These are phyloP conservation scores for Rattus rattus DNA, from an alignment of 2,113 vertebrate genomes.

Conservation along the genomic window DNA sequence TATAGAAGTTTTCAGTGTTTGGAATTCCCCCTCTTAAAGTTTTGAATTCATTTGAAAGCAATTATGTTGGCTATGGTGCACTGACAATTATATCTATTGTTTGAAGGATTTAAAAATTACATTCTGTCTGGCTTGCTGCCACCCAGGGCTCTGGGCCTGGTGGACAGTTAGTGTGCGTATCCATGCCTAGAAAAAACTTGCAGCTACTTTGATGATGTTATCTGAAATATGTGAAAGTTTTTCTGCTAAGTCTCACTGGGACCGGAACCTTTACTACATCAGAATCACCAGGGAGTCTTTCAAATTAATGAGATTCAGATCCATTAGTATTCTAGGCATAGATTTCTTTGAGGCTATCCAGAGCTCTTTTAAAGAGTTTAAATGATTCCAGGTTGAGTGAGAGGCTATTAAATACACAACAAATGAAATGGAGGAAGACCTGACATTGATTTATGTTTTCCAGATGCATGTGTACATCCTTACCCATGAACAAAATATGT, in stretches of 20 bases:
- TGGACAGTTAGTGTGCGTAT: neutral
- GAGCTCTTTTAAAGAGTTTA: neutral
- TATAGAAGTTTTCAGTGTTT: constrained; percentile 12
- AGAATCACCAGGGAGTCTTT: neutral
- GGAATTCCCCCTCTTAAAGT: neutral
- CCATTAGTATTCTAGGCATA: neutral
- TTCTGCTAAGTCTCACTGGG: neutral
- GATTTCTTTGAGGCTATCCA: neutral
- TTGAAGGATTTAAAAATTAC: constrained; percentile 61
- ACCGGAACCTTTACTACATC: neutral
- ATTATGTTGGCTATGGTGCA: neutral
- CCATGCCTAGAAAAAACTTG: neutral
- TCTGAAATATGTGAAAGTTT: neutral
- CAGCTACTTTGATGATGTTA: neutral
- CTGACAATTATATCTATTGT: neutral
- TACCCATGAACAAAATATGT: neutral
- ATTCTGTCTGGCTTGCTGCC: constrained; percentile 37
- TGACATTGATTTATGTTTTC: neutral
- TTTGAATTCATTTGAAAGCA: constrained; percentile 60
- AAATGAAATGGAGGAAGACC: neutral
- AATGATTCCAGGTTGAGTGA: neutral
- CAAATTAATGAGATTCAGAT: neutral
- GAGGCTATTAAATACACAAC: neutral
- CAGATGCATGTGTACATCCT: neutral
- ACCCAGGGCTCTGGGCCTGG: constrained; percentile 10